A percentile compares a stretch with the other conserved stretches of the same genome.
Conservation (phyloP, 2,888 invertebrate genomes). For the Hesperia comma region DNA sequence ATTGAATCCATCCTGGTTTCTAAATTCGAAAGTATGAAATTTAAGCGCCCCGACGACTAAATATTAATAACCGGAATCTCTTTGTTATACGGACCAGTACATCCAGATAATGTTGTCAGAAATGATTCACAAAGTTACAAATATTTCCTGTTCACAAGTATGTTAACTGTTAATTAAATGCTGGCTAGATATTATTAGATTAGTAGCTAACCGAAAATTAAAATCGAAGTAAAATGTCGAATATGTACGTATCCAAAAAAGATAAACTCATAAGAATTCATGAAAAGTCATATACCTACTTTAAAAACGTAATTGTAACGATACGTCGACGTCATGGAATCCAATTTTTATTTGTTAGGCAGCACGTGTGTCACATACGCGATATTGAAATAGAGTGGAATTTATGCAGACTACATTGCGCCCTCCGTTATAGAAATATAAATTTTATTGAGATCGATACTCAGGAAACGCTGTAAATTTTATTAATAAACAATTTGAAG, state of each 20-base stretch:
- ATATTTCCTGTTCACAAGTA: too few species aligned
- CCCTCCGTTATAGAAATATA: conserved; percentile 20
- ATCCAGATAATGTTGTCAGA: too few species aligned
- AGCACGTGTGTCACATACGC: conserved; percentile 44
- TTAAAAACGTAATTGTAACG: conserved; percentile 34
- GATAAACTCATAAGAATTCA: background rate
- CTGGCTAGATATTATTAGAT: too few species aligned
- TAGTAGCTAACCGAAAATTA: too few species aligned
- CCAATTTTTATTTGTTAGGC: conserved; percentile 44
- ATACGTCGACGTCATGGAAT: conserved; percentile 42
- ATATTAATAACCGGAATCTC: background rate
- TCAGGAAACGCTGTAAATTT: background rate
- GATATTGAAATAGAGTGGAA: conserved; percentile 44
- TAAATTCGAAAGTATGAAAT: too few species aligned
- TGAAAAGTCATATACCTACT: background rate
- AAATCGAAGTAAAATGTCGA: too few species aligned
- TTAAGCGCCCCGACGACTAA: too few species aligned
- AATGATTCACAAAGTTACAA: too few species aligned
- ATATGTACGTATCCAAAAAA: background rate
- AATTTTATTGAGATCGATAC: conserved; percentile 22
- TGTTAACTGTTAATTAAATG: too few species aligned
- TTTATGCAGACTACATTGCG: conserved; percentile 40
- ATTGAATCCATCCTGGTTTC: too few species aligned
- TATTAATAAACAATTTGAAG: background rate
- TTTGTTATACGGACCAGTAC: background rate